Evolutionary conservation across 2,113 vertebrate species (phyloP).

Genomic region (Edolisoma coerulescens): DNA sequence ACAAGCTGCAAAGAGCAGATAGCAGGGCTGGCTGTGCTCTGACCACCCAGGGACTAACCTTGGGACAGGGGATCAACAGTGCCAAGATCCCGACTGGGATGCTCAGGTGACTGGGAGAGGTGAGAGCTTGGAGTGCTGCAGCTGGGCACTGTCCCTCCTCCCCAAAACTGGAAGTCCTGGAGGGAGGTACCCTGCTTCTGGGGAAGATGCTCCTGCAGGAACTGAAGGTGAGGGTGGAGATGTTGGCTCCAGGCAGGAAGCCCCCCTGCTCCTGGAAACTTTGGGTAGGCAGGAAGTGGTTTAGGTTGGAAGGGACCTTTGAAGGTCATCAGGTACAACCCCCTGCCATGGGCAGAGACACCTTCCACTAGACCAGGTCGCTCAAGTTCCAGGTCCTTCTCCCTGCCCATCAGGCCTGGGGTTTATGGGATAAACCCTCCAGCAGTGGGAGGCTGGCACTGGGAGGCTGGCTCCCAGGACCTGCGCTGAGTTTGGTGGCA

Average conservation of each 20-base stretch:
- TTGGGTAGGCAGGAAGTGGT: not conserved
- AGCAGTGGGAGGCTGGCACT: not conserved
- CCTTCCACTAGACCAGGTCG: not conserved
- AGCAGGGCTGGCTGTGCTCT: not conserved
- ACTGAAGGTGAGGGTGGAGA: not conserved
- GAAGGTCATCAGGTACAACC: not conserved
- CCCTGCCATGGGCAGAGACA: not conserved
- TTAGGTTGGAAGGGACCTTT: not conserved
- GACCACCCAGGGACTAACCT: not conserved
- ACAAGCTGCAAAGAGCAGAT: not conserved
- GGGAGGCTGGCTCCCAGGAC: not conserved
- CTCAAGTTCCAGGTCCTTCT: not conserved
- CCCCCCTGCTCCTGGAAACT: not conserved
- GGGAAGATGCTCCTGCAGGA: not conserved
- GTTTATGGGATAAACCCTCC: not conserved
- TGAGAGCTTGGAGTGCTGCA: rapidly evolving
- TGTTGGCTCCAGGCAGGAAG: not conserved
- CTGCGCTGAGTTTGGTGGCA: not conserved
- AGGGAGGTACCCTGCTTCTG: not conserved
- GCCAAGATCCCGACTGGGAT: rapidly evolving
- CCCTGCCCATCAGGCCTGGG: not conserved
- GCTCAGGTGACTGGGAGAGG: not conserved
- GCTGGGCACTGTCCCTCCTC: not conserved
- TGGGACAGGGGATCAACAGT: rapidly evolving
- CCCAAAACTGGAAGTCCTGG: not conserved